phyloP scores from a whole-genome alignment of 2,888 invertebrate genomes.

The Scaptomyza flava region DNA sequence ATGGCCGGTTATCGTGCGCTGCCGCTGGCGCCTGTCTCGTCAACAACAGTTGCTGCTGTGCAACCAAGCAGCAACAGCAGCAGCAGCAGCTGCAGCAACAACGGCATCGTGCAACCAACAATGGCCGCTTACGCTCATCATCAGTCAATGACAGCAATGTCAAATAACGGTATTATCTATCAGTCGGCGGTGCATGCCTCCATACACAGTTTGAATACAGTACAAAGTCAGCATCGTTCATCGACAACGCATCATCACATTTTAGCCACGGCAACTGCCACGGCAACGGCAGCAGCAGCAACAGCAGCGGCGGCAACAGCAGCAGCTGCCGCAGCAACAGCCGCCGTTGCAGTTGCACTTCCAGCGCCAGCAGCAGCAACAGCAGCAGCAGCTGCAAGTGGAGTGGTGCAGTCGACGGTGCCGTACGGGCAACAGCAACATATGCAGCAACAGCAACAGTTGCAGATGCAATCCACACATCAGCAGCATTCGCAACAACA shows the following conservation, averaged over 20 bases:
- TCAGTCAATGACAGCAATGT: conserved; percentile 83
- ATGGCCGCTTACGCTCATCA: conserved; percentile 81
- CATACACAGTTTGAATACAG: conserved; percentile 83
- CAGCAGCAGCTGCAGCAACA: conserved; percentile 58
- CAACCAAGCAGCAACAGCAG: conserved; percentile 50
- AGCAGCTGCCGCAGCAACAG: conserved; percentile 66
- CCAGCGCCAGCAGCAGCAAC: conserved; percentile 54
- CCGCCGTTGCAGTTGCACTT: conserved; percentile 54
- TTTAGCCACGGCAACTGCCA: conserved; percentile 81
- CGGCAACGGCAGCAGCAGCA: conserved; percentile 73
- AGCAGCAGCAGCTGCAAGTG: conserved; percentile 64
- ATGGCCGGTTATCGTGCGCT: conserved; percentile 82
- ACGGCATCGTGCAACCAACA: conserved; percentile 66
- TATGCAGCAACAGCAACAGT: conserved; percentile 52
- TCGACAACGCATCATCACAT: conserved; percentile 82
- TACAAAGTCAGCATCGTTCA: conserved; percentile 82
- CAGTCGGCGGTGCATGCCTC: conserved; percentile 84
- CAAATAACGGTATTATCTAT: conserved; percentile 84
- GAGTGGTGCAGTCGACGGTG: conserved; percentile 48
- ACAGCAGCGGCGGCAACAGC: conserved; percentile 72
- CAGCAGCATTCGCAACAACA: conserved; percentile 57
- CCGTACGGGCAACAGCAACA: conserved; percentile 45
- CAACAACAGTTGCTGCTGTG: conserved; percentile 74
- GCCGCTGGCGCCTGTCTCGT: conserved; percentile 79
- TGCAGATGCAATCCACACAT: conserved; percentile 44